Conservation (phyloP, 1,140 invertebrate species). For the Coenobita brevimanus region DNA sequence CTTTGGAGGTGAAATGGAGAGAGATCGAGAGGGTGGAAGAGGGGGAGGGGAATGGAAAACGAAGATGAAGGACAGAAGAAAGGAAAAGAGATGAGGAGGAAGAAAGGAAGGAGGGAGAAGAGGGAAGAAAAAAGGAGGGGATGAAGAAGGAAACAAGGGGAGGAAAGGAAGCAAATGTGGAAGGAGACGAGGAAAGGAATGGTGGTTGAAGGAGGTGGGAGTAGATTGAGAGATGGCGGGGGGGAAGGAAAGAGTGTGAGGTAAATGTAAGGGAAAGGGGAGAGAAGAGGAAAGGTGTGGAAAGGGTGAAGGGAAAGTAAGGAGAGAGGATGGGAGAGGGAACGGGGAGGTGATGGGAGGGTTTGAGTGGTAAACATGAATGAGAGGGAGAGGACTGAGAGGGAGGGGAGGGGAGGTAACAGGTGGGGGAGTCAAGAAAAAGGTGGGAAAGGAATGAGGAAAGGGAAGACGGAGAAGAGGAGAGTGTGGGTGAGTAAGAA, state of each 20-base stretch:
- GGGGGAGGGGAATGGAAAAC: too few relatives aligned
- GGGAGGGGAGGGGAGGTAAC: too few relatives aligned
- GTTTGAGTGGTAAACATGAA: too few relatives aligned
- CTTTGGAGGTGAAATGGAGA: not conserved
- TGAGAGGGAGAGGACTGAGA: too few relatives aligned
- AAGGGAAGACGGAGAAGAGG: too few relatives aligned
- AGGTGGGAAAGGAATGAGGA: not conserved
- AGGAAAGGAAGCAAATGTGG: not conserved
- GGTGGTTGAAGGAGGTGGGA: not conserved
- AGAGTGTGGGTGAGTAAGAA: too few relatives aligned
- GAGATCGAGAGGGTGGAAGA: not conserved
- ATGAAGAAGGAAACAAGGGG: not conserved
- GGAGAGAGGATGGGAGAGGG: not conserved
- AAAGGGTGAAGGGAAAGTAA: not conserved
- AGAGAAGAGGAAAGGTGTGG: not conserved
- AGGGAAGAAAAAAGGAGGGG: not conserved
- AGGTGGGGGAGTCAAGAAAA: not conserved
- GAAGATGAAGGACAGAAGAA: too few relatives aligned
- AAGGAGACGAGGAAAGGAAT: not conserved
- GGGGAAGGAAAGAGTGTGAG: not conserved
- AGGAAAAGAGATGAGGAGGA: not conserved
- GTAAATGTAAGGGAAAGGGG: not conserved
- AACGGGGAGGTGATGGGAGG: not conserved
- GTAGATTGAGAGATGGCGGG: not conserved
- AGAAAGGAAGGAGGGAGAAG: not conserved